phyloP scores from a whole-genome alignment of 2,113 vertebrate species.

The Eulemur rufifrons region DNA sequence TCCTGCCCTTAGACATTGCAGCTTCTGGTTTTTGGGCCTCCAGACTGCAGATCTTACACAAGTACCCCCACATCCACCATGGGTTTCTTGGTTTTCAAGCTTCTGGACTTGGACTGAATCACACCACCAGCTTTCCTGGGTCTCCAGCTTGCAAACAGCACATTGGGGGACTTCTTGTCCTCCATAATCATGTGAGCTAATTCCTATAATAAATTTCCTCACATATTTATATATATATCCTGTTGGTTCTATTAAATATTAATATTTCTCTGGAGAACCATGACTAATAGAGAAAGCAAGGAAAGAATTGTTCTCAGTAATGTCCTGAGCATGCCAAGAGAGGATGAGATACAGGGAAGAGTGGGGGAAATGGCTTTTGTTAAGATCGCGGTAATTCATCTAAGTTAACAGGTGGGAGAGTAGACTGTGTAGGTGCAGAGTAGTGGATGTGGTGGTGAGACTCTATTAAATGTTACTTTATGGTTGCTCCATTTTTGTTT shows the following conservation, averaged over 20 bases:
- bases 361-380: not conserved
- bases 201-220: not conserved
- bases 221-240: not conserved
- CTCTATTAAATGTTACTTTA: not conserved
- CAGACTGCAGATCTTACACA: not conserved
- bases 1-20: not conserved
- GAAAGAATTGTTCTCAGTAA: not conserved
- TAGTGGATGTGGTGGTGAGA: not conserved
- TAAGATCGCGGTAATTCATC: not conserved
- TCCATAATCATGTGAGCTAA: too few relatives aligned
- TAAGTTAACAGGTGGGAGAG: not conserved
- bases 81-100: not conserved
- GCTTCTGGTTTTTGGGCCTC: not conserved
- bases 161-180: not conserved
- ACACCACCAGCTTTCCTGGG: not conserved
- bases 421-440: not conserved
- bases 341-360: not conserved
- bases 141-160: not conserved
- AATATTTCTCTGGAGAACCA: not conserved
- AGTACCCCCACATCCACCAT: rapidly evolving
- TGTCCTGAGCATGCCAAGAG: not conserved
- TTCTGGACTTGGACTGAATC: not conserved
- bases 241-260: not conserved
- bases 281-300: not conserved
- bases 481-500: not conserved